Conservation (phyloP, 1,140 invertebrate genomes). For the Drosophila trapezifrons region DNA sequence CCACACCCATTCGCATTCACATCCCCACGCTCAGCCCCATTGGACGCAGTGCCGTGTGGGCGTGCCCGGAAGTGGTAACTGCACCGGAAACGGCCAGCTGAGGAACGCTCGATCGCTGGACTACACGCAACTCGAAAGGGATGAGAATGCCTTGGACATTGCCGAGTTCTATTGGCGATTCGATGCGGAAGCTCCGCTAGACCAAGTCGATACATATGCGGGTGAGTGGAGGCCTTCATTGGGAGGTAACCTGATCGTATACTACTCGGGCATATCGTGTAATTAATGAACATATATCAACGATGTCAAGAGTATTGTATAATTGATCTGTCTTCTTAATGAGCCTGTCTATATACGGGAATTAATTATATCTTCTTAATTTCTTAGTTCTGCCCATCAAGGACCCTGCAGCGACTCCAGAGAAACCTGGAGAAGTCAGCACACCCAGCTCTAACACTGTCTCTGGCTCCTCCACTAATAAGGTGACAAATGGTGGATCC, state of each 20-base stretch:
- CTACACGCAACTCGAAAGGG: slow-evolving; percentile 72
- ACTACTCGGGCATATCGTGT: slow-evolving; percentile 30
- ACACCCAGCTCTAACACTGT: slow-evolving; percentile 26
- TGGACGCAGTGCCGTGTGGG: slow-evolving; percentile 71
- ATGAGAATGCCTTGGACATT: slow-evolving; percentile 79
- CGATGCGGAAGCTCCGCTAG: slow-evolving; percentile 72
- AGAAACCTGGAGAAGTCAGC: slow-evolving; percentile 17
- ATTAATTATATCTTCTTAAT: background rate
- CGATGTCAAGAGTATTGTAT: background rate
- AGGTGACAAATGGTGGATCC: slow-evolving; percentile 12
- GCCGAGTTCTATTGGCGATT: slow-evolving; percentile 83
- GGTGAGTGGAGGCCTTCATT: slow-evolving; percentile 52
- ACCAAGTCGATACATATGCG: slow-evolving; percentile 63
- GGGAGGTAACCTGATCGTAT: background rate
- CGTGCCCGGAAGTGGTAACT: slow-evolving; percentile 18
- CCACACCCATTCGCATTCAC: slow-evolving; percentile 26
- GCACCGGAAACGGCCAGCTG: slow-evolving; percentile 58
- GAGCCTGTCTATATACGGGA: background rate
- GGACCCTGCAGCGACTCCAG: slow-evolving; percentile 30
- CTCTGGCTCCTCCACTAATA: background rate
- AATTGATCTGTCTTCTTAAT: slow-evolving; percentile 1
- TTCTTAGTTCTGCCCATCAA: slow-evolving; percentile 40
- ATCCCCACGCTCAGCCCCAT: slow-evolving; percentile 68
- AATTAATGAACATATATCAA: background rate
- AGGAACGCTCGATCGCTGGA: slow-evolving; percentile 80